Base-by-base conservation (phyloP, 2,888 invertebrate genomes). In the Caenorhabditis drosophilae region DNA sequence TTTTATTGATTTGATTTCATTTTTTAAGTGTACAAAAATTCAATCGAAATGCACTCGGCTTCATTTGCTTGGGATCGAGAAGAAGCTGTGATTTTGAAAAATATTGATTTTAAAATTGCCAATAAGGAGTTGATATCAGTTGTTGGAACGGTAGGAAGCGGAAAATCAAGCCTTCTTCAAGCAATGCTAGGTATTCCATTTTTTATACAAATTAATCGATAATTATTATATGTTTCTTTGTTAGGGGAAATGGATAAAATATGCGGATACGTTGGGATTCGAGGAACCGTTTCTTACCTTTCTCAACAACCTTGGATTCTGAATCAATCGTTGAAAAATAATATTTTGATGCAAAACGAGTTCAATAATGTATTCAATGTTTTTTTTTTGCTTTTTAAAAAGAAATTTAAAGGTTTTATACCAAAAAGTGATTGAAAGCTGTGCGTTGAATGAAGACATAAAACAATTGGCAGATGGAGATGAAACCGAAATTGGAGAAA, bases 301-400 rank as follows among this genome's bases (percentile, higher is more conserved):
- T 89, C 94, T 0, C 94, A 95, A 82, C 93, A 93, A 85, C 94
- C 97, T 0, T 98, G 97, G 97, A 97, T 97, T 62, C 96, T 96
- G 85, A 97, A 97, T 86, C 91, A 92, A 31, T 58, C 94, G 0
- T 86, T 97, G 23, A 89, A 90, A 79, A 91, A 95, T 82, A 97
- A 98, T 85, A 92, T 98, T 70, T 45, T 67, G 36, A 67, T 67
- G 67, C 54, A 61, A 47, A 51, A 50, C 1, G 61, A 67, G 15
- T 27, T 61, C 41, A 58, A 67, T 42, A 56, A 60, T 18, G n/a
- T n/a, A n/a, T n/a, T n/a, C n/a, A n/a, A n/a, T n/a, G n/a, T n/a
- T n/a, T n/a, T n/a, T n/a, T n/a, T n/a, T n/a, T n/a, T n/a, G n/a
- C n/a, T n/a, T n/a, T n/a, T n/a, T n/a, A n/a, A n/a, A n/a, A n/a